Percentiles rank a stretch among this genome's conserved stretches.
These are phyloP conservation scores for Brachyptera putata DNA, from an alignment of 2,888 invertebrate genomes.

Conservation along the genomic window DNA sequence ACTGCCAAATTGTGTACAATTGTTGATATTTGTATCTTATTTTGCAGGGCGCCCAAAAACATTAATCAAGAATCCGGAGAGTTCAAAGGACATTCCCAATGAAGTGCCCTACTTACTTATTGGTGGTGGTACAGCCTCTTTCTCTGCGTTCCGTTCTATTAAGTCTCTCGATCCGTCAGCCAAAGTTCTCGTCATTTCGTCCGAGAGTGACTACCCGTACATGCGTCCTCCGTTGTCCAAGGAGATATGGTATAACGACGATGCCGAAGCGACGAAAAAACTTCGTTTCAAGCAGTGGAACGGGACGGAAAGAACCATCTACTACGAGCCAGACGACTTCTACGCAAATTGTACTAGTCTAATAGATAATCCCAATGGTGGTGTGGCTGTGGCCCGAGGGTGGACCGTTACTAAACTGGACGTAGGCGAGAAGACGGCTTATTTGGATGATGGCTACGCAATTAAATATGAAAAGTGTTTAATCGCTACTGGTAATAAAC, in stretches of 20 bases:
- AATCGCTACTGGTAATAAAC: slow-evolving; percentile 79
- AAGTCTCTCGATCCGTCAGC: slow-evolving; percentile 77
- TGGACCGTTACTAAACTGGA: slow-evolving; percentile 69
- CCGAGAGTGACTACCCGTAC: slow-evolving; percentile 81
- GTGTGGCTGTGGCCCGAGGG: slow-evolving; percentile 80
- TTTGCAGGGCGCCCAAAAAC: slow-evolving; percentile 22
- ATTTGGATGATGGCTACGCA: slow-evolving; percentile 63
- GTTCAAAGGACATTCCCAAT: slow-evolving; percentile 59
- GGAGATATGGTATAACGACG: slow-evolving; percentile 84
- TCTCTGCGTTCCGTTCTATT: slow-evolving; percentile 89
- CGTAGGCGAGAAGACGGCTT: slow-evolving; percentile 56
- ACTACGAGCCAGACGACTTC: slow-evolving; percentile 82
- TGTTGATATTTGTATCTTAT: too few relatives aligned
- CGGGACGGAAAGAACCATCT: slow-evolving; percentile 78
- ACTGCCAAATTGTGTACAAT: too few relatives aligned
- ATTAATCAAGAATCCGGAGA: slow-evolving; percentile 44
- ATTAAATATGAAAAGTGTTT: slow-evolving; percentile 83
- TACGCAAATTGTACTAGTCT: slow-evolving; percentile 59
- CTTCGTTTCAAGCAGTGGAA: slow-evolving; percentile 89
- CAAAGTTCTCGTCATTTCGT: slow-evolving; percentile 75
- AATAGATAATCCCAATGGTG: slow-evolving; percentile 62
- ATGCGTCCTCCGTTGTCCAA: slow-evolving; percentile 96
- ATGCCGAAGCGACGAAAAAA: slow-evolving; percentile 52
- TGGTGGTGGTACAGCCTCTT: slow-evolving; percentile 90
- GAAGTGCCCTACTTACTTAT: slow-evolving; percentile 80